These are phyloP conservation scores for Trissolcus basalis DNA, from an alignment of 1,140 invertebrate species.

Conservation along the genomic window DNA sequence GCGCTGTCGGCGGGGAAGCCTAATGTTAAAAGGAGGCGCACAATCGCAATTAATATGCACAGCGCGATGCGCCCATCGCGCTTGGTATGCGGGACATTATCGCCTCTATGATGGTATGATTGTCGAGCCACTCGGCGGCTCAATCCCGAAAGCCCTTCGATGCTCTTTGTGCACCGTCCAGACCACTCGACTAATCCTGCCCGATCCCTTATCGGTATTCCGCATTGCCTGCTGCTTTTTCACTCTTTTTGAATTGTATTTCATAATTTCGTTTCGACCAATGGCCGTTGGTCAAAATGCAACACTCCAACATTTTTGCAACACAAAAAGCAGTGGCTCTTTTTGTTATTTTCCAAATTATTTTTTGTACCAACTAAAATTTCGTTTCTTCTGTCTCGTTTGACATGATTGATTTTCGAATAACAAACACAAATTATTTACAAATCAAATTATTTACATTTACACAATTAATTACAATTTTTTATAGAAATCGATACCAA, in stretches of 20 bases:
- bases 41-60: conserved; percentile 69
- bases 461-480: too few species aligned
- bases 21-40: conserved; percentile 37
- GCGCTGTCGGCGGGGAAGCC: conserved; percentile 24
- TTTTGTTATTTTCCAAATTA: too few species aligned
- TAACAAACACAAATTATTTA: too few species aligned
- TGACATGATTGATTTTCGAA: too few species aligned
- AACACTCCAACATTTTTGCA: background rate
- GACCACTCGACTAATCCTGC: conserved; percentile 2
- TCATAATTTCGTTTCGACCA: conserved; percentile 63
- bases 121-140: conserved; percentile 63
- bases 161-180: conserved; percentile 32
- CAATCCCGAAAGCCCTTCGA: conserved; percentile 57
- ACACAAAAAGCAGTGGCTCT: background rate
- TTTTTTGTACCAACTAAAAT: too few species aligned
- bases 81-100: conserved; percentile 68
- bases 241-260: conserved; percentile 66
- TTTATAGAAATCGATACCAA: too few species aligned
- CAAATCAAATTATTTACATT: too few species aligned
- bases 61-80: conserved; percentile 36
- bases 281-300: conserved; percentile 24
- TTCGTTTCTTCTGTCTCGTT: too few species aligned
- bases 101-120: conserved; percentile 68
- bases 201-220: conserved; percentile 66
- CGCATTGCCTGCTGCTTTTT: conserved; percentile 65